Evolutionary conservation across 2,888 invertebrate species (phyloP).

Genomic region (Eudasyphora cyanicolor): DNA sequence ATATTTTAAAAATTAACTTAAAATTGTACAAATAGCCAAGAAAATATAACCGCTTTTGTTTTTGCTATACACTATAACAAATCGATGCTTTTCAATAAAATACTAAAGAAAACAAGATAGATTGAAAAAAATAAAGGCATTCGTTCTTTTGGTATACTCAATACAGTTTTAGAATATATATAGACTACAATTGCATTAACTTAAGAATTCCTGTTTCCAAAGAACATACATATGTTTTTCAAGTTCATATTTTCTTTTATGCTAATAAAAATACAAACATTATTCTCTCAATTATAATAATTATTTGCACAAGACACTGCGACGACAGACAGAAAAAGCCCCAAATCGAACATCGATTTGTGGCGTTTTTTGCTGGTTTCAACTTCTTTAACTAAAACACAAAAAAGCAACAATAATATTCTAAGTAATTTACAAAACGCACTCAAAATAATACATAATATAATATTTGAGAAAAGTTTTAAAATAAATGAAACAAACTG

Average conservation of each 20-base stretch:
- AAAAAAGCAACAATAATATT: conserved; percentile 64
- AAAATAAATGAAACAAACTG: conserved; percentile 40
- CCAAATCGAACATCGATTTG: conserved; percentile 38
- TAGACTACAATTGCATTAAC: conserved; percentile 30
- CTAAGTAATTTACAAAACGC: conserved; percentile 57
- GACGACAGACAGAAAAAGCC: conserved; percentile 70
- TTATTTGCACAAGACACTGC: conserved; percentile 77
- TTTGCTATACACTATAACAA: neutral
- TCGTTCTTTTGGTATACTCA: conserved; percentile 3
- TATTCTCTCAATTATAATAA: neutral
- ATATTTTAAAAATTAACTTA: conserved; percentile 7
- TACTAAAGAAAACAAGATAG: conserved; percentile 11
- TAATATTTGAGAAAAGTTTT: conserved; percentile 36
- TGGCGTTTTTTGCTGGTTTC: conserved; percentile 28
- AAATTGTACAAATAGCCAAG: conserved; percentile 13
- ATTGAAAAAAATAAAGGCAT: conserved; percentile 30
- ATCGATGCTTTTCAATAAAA: neutral
- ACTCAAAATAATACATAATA: conserved; percentile 23
- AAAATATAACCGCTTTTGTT: neutral
- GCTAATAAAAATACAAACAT: neutral
- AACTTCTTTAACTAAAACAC: conserved; percentile 64
- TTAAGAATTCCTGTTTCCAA: neutral
- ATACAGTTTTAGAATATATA: conserved; percentile 24
- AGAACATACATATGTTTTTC: conserved; percentile 4
- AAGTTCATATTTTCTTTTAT: neutral